These are phyloP conservation scores for Agrenia bidenticulata DNA, from an alignment of 2,888 invertebrate species.

Conservation along the genomic window DNA sequence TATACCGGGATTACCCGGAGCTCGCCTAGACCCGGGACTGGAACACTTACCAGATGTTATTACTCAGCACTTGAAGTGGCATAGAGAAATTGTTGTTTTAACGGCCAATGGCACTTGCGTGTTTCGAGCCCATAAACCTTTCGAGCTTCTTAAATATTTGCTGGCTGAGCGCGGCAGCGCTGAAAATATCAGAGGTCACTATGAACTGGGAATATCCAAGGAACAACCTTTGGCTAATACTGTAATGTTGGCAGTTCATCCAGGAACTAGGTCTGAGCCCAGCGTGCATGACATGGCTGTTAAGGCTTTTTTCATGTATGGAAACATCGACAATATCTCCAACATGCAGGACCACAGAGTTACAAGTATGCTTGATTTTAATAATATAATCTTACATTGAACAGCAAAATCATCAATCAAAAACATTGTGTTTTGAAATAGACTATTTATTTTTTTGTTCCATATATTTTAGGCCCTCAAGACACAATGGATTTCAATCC, in stretches of 20 bases:
- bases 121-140: conserved; percentile 47
- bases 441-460: too few species aligned
- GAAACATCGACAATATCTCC: conserved; percentile 66
- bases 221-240: conserved; percentile 51
- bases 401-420: too few species aligned
- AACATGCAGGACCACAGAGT: conserved; percentile 28
- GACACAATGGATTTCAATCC: conserved; percentile 52
- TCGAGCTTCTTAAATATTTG: conserved; percentile 44
- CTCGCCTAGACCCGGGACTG: conserved; percentile 28
- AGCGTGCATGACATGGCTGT: conserved; percentile 78
- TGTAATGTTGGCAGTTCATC: conserved; percentile 45
- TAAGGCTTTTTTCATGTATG: conserved; percentile 87
- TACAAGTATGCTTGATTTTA: conserved; percentile 21
- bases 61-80: conserved; percentile 70
- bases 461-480: conserved; percentile 25
- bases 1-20: conserved; percentile 35
- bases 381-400: too few species aligned
- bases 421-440: neutral
- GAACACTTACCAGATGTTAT: conserved; percentile 68
- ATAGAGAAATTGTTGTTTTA: conserved; percentile 77
- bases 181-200: conserved; percentile 50
- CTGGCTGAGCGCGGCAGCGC: conserved; percentile 42
- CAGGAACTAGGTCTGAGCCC: conserved; percentile 40
- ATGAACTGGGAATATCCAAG: conserved; percentile 40
- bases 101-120: conserved; percentile 69